A percentile compares a stretch with the other conserved stretches of the same genome.
Evolutionary conservation across 2,888 invertebrate genomes (phyloP).

Genomic region (Chironomus tentans): DNA sequence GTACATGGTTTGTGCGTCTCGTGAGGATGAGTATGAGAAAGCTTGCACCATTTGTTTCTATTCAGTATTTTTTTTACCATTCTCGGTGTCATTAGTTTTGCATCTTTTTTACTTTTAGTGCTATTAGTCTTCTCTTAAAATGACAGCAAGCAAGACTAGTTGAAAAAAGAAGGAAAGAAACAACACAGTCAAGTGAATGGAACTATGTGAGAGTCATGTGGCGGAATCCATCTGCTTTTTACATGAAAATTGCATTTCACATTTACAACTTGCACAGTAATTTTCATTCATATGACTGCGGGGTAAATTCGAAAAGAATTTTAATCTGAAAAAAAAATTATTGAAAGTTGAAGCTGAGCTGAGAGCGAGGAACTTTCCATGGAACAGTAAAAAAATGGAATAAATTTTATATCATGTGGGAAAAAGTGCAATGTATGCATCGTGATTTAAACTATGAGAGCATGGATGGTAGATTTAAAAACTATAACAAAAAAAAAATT

Average conservation of each 20-base stretch:
- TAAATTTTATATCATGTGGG: not conserved
- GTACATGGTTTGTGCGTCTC: not conserved
- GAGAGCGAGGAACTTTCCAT: not conserved
- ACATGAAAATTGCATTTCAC: slow-evolving; percentile 21
- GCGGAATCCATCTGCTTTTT: slow-evolving; percentile 14
- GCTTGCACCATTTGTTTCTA: not conserved
- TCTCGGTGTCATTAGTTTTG: not conserved
- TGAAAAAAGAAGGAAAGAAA: not conserved
- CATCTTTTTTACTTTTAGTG: not conserved
- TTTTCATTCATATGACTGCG: not conserved
- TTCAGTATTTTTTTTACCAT: not conserved
- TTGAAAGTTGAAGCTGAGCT: not conserved
- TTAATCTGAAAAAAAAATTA: not conserved
- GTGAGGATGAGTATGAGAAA: not conserved
- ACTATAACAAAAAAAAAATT: too few species aligned
- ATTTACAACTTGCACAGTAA: not conserved
- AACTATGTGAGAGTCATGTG: not conserved
- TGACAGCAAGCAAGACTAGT: too few species aligned
- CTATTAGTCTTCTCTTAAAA: not conserved
- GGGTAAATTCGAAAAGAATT: not conserved
- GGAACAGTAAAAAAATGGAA: not conserved
- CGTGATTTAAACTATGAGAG: too few species aligned
- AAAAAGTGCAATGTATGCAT: not conserved
- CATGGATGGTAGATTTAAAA: too few species aligned
- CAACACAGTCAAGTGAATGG: not conserved